A percentile compares a stretch with the other conserved stretches of the same genome.
These are phyloP conservation scores for Lophochroa leadbeateri DNA, from an alignment of 2,113 vertebrate species.

Conservation along the genomic window DNA sequence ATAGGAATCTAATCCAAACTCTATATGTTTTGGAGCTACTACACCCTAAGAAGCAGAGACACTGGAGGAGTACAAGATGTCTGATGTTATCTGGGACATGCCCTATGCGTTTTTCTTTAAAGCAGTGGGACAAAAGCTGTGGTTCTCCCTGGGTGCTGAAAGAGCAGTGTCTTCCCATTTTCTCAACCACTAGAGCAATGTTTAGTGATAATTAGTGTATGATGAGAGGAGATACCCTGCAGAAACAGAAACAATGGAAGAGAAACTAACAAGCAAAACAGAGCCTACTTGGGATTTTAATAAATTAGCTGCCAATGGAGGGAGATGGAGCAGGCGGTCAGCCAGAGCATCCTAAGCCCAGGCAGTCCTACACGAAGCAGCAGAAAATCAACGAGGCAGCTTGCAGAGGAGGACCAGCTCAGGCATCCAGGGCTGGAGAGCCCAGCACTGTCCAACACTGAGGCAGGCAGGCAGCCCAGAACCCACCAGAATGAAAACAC, in stretches of 20 bases:
- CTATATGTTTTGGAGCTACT: background rate
- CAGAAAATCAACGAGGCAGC: background rate
- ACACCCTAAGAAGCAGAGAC: background rate
- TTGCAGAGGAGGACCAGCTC: background rate
- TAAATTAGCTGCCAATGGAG: conserved; percentile 5
- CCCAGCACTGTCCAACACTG: accelerated
- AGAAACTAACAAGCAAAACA: background rate
- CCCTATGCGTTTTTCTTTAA: background rate
- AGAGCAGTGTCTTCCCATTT: background rate
- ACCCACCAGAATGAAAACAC: background rate
- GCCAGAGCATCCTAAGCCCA: background rate
- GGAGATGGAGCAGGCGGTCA: background rate
- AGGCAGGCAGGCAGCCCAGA: background rate
- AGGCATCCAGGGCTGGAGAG: background rate
- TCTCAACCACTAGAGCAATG: background rate
- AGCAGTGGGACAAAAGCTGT: background rate
- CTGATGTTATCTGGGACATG: background rate
- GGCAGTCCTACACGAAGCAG: background rate
- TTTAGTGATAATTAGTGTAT: background rate
- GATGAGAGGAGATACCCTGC: background rate
- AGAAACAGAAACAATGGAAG: background rate
- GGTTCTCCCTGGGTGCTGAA: background rate
- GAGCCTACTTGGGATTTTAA: background rate
- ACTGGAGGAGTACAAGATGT: background rate
- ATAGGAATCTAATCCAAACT: background rate